Evolutionary conservation across 2,797 vertebrate genomes (phyloP).

Genomic region (Anisognathus igniventris): DNA sequence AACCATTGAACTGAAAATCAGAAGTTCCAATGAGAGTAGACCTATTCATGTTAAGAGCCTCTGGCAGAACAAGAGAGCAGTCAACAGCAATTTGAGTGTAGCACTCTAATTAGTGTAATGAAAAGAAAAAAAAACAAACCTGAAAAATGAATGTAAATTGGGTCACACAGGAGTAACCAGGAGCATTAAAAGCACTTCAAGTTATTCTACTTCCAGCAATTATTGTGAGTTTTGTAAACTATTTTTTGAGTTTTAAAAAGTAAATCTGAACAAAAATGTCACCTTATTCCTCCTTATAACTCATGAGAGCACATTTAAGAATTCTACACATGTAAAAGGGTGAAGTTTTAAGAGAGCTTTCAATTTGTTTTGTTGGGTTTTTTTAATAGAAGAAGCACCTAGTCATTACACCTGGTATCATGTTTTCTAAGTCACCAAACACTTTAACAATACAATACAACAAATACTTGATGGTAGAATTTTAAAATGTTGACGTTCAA

Average conservation of each 20-base stretch:
- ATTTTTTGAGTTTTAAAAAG: background rate
- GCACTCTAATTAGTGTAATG: constrained; percentile 45
- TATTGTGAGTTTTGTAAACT: background rate
- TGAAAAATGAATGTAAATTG: constrained; percentile 41
- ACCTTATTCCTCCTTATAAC: background rate
- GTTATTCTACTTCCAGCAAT: background rate
- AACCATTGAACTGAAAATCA: background rate
- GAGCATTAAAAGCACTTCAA: constrained; percentile 13
- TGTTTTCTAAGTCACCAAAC: background rate
- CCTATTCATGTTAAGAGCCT: background rate
- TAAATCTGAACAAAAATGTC: background rate
- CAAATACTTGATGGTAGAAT: background rate
- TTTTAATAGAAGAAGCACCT: background rate
- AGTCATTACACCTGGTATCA: background rate
- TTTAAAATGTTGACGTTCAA: background rate
- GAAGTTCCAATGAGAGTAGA: background rate
- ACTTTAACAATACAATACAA: background rate
- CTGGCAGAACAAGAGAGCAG: background rate
- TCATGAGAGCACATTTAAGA: background rate
- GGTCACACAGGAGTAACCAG: constrained; percentile 15
- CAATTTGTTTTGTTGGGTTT: background rate
- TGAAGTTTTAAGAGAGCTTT: background rate
- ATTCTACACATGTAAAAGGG: background rate
- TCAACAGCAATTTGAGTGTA: constrained; percentile 8
- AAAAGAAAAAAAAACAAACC: background rate